These are phyloP conservation scores for Scaptomyza graminum DNA, from an alignment of 1,140 invertebrate species.

Conservation along the genomic window DNA sequence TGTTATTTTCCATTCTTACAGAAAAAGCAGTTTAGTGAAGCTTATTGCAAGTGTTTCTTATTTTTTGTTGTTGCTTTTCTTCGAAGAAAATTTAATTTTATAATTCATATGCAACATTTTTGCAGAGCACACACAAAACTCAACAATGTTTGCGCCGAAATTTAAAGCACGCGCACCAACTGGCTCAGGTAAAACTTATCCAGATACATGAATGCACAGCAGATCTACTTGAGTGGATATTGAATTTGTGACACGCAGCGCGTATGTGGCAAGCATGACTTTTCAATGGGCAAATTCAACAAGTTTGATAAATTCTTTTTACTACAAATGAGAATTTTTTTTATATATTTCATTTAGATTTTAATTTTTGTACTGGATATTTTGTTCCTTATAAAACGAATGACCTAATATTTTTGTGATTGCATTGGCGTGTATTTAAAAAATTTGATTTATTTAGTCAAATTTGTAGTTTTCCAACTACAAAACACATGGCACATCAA, in stretches of 20 bases:
- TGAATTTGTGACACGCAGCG: slow-evolving; percentile 36
- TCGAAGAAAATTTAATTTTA: background rate
- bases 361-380: no score
- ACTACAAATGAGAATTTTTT: no score
- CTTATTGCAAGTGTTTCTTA: slow-evolving; percentile 15
- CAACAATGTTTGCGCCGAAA: slow-evolving; percentile 88
- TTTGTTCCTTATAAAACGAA: no score
- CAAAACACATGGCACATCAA: background rate
- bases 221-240: slow-evolving; percentile 20
- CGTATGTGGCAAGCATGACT: slow-evolving; percentile 66
- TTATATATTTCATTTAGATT: no score
- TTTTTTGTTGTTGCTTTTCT: background rate
- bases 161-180: slow-evolving; percentile 90
- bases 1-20: slow-evolving; percentile 4
- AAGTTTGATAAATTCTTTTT: slow-evolving; percentile 42
- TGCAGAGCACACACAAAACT: slow-evolving; percentile 71
- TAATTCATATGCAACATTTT: slow-evolving; percentile 44
- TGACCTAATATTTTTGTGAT: no score
- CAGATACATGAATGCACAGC: background rate
- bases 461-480: background rate
- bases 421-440: no score
- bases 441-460: no score
- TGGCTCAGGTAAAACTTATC: slow-evolving; percentile 86
- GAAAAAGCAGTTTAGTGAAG: slow-evolving; percentile 38
- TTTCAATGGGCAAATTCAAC: slow-evolving; percentile 51